Evolutionary conservation across 2,113 vertebrate genomes (phyloP), one percentile per base, ranked within the genome.

Genomic region (Notothenia rossii): DNA sequence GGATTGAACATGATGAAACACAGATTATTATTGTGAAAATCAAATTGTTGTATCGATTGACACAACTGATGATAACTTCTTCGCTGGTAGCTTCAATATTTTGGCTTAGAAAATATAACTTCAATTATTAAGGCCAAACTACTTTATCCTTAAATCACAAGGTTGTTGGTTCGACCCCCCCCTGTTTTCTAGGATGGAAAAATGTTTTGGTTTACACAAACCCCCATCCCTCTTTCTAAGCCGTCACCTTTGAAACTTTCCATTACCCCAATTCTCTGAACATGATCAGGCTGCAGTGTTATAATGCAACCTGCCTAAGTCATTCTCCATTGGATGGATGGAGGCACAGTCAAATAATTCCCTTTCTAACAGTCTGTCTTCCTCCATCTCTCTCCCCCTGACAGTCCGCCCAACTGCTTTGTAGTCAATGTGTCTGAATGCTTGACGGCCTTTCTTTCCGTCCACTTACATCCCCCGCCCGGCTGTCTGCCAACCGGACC

Each of bases 341-440:
- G 82, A 67, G 59, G 71, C 58, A 76, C 54, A 80, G 77, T 88
- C 71, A 80, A 87, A 79, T 85, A 65, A 87, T 91, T 81, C 71
- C 63, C 48, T 9, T 36, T 79, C 77, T 67, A 70, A 84, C 66
- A 3, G 66, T 69, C 71, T 62, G 72, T 81, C 81, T 17, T 48
- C 79, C 86, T 66, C 11, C 22, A 61, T 56, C 54, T 82, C 77
- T 63, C 72, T 61, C 55, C 20, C 56, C 67, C 77, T 64, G 80
- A 87, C 84, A 88, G 69, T 73, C 64, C 77, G 62, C 51, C 77
- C 81, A 83, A 62, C 84, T 87, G 51, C 73, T 69, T n/a, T 18
- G 50, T 60, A 87, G 80, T 89, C 83, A 76, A 61, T 72, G 61
- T 51, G 70, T 88, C 85, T 90, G 77, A 75, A 82, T 60, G 59